Conservation (phyloP, 2,888 invertebrate species). For the Rotaria socialis region DNA sequence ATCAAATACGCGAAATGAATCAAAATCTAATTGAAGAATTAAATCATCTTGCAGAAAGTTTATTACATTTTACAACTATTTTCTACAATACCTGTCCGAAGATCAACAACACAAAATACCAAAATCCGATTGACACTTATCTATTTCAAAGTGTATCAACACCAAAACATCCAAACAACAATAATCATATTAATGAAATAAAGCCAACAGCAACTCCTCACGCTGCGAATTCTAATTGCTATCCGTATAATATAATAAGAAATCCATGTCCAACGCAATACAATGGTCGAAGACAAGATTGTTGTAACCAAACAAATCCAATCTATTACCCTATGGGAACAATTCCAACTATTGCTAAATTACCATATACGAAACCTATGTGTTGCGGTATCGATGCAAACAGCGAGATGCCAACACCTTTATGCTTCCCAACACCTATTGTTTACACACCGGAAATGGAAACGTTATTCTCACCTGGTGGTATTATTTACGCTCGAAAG, state of each 20-base stretch:
- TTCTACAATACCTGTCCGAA: neutral
- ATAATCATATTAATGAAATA: neutral
- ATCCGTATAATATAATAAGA: neutral
- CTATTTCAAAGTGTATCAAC: neutral
- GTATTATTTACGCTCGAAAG: constrained; percentile 6
- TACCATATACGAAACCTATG: neutral
- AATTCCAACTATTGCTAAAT: neutral
- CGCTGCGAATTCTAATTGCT: neutral
- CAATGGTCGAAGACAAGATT: neutral
- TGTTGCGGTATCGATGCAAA: neutral
- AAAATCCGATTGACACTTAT: neutral
- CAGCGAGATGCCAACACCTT: neutral
- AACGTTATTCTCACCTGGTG: neutral
- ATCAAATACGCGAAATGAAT: neutral
- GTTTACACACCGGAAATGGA: constrained; percentile 24
- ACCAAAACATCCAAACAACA: neutral
- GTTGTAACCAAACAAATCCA: neutral
- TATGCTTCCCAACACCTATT: constrained; percentile 6
- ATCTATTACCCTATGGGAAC: neutral
- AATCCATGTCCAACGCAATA: neutral
- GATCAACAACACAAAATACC: neutral
- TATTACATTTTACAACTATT: neutral
- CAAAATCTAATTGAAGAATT: neutral
- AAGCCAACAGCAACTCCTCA: neutral
- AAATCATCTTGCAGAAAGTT: neutral